These are phyloP conservation scores for Apis laboriosa DNA, from an alignment of 1,140 invertebrate species.

Conservation along the genomic window DNA sequence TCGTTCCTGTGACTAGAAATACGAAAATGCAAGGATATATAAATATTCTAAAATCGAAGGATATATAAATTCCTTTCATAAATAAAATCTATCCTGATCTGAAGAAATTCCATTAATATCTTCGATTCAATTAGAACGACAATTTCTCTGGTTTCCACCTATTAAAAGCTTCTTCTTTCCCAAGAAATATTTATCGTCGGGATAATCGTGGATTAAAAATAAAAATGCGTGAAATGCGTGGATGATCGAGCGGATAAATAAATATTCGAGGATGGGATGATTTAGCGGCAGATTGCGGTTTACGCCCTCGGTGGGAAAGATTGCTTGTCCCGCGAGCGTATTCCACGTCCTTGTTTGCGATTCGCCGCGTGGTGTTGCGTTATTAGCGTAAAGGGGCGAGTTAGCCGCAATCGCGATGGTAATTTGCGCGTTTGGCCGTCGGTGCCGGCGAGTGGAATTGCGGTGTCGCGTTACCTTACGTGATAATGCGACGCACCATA, in stretches of 20 bases:
- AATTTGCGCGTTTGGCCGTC: conserved; percentile 69
- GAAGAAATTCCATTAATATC: no score
- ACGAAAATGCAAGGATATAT: no score
- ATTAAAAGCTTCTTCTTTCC: no score
- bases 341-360: conserved; percentile 65
- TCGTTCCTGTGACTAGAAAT: no score
- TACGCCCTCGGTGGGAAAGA: conserved; percentile 78
- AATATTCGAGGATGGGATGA: conserved; percentile 4
- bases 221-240: not conserved
- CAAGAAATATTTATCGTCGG: no score
- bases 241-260: not conserved
- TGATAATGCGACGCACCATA: conserved; percentile 66
- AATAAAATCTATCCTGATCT: no score
- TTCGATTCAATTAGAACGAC: no score
- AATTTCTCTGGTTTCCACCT: no score
- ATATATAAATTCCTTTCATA: no score
- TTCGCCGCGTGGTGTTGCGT: conserved; percentile 64
- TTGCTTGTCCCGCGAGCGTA: conserved; percentile 44
- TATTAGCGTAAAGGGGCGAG: conserved; percentile 63
- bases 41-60: no score
- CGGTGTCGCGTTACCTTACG: conserved; percentile 66
- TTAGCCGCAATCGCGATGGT: conserved; percentile 67
- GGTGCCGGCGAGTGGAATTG: conserved; percentile 64
- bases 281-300: conserved; percentile 66
- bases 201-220: not conserved